Base-by-base conservation (phyloP, 2,888 invertebrate genomes). In the Unio delphinus region DNA sequence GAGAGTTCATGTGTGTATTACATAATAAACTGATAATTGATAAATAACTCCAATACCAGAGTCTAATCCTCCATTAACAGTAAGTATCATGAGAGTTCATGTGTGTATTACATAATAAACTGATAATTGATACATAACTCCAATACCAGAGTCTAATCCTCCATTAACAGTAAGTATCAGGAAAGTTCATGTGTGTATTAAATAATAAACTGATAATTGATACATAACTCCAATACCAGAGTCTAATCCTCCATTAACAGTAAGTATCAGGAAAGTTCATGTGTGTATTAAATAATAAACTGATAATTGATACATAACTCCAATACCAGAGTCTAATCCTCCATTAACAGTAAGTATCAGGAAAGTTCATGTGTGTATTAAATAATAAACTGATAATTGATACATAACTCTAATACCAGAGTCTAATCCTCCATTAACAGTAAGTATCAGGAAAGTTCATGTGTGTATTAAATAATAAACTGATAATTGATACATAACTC, bases 1-100 rank as follows among this genome's bases (percentile, higher is more conserved):
- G 11, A 20, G 20, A 28, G 34, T 18, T 18, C 26, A 20, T 17
- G 20, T 57, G n/a, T 23, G 7, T 45, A 20, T 20, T 56, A 23
- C 34, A 20, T 30, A 5, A 62, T 67, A 45, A 15, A 45, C 45
- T 15, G 8, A 45, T 34, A 34, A 45, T 15, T 45, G 45, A 45
- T 45, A 45, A 3, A 45, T 45, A 45, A 15, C 45, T 45, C 45
- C 45, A 45, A 15, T 15, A 23, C 92, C 95, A 0, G 97, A 97
- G 85, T 95, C 96, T 4, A 97, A 97, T 91, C 98, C 97, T 18
- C 95, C 95, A 56, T 95, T 98, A 83, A 96, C 96, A 90, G 97
- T 93, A 89, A 91, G 92, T 90, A 61, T 45, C 15, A 15, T 15
- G 11, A 20, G 11, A 28, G 34, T 18, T 18, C 26, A 20, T 17